phyloP scores from a whole-genome alignment of 2,113 vertebrate genomes.

The Diphyllodes magnificus region DNA sequence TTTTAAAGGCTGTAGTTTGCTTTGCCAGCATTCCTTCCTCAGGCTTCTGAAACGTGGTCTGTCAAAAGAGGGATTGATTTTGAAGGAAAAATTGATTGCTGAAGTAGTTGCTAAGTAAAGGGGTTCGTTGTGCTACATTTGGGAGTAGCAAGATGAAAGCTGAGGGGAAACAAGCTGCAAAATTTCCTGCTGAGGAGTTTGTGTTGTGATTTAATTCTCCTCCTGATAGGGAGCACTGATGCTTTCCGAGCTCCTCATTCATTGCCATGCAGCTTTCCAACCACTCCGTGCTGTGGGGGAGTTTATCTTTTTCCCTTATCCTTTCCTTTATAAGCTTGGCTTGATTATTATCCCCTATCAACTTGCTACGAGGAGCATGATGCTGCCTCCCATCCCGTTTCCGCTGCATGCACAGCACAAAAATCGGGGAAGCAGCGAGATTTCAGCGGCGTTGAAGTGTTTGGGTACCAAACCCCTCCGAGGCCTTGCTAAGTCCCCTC shows the following conservation, averaged over 20 bases:
- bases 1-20: not conserved
- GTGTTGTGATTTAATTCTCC: not conserved
- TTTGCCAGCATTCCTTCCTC: not conserved
- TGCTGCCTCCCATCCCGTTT: not conserved
- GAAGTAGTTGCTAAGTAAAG: not conserved
- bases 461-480: not conserved
- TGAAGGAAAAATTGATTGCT: not conserved
- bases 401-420: fast-evolving
- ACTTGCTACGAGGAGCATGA: fast-evolving
- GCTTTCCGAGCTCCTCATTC: not conserved
- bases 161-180: not conserved
- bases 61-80: not conserved
- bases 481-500: fast-evolving
- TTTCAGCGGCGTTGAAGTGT: fast-evolving
- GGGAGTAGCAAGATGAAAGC: not conserved
- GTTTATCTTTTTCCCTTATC: not conserved
- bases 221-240: not conserved
- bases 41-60: not conserved
- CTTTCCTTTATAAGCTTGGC: not conserved
- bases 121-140: fast-evolving
- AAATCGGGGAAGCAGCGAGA: not conserved
- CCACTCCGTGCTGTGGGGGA: not conserved
- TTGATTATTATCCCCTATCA: not conserved
- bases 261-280: not conserved
- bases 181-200: not conserved